Base-by-base conservation (phyloP, 2,797 vertebrate genomes). In the Bryconaethiops microstoma region DNA sequence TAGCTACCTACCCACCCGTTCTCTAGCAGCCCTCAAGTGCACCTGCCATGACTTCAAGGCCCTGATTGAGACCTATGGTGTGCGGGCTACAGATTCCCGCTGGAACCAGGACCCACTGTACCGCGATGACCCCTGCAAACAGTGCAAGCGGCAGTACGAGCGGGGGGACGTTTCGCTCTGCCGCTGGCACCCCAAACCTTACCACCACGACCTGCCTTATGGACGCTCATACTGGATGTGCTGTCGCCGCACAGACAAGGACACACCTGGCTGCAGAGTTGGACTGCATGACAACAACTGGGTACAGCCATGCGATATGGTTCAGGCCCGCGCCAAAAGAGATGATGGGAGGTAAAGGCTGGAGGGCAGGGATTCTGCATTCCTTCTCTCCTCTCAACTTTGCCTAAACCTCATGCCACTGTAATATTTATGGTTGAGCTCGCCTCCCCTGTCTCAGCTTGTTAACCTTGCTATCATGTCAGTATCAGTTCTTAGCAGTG, bases 191-290 rank as follows among this genome's bases (percentile, higher is more conserved):
- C 97, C 97, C 89, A 99, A 99, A 90, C 98, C 98, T 92, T 99
- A 98, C 93, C 98, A 99, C 96, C 98, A 98, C 6, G 98, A 99
- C 95, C 94, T 99, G 92, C 97, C 97, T 94, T 99, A 99, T 0
- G 98, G 97, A 92, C 95, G 98, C 2, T 99, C 98, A 74, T 99
- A 99, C 86, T 99, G 98, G 98, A 98, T 99, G 97, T 99, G 98
- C 87, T 99, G 98, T 90, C 95, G 97, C 2, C 90, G 96, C 10
- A 93, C 95, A 0, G 97, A 99, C 42, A 95, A 96, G 1, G 96
- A 98, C 78, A 97, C 97, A 0, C 96, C 96, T 0, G 98, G 98
- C 13, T 99, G 98, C 85, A 92, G 96, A 14, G 94, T 98, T 8
- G 97, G 97, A 1, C 92, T 99, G 65, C 98, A 99, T 0, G 97